phyloP scores from a whole-genome alignment of 2,888 invertebrate species.

The Pterostichus niger region DNA sequence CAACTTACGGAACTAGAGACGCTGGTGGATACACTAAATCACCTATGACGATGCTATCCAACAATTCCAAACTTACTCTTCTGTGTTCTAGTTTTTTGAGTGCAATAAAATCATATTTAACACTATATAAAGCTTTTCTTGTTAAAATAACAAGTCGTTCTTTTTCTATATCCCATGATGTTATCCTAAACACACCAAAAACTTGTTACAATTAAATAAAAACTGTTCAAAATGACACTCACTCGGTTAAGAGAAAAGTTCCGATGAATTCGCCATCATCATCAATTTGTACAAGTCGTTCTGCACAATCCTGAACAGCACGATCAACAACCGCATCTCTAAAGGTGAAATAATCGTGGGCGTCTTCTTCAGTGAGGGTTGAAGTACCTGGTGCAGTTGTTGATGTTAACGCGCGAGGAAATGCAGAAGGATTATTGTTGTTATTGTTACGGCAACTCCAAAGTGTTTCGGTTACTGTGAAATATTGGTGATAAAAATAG shows the following conservation, averaged over 20 bases:
- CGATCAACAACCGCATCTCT: slow-evolving; percentile 86
- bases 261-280: slow-evolving; percentile 86
- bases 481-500: too few species aligned
- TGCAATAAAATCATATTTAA: slow-evolving; percentile 93
- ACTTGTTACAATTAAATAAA: too few species aligned
- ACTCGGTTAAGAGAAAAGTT: slow-evolving; percentile 91
- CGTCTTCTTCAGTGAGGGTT: slow-evolving; percentile 73
- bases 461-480: slow-evolving; percentile 45
- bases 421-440: neutral
- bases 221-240: slow-evolving; percentile 72
- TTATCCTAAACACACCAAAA: slow-evolving; percentile 82
- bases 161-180: slow-evolving; percentile 92
- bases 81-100: slow-evolving; percentile 86
- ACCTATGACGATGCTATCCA: slow-evolving; percentile 87
- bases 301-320: slow-evolving; percentile 86
- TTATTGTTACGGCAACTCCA: slow-evolving; percentile 54
- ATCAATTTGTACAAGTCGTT: slow-evolving; percentile 82
- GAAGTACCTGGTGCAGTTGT: neutral
- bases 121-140: slow-evolving; percentile 85
- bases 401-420: neutral
- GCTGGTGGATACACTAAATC: slow-evolving; percentile 89
- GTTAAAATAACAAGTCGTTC: slow-evolving; percentile 89
- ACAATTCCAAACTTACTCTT: slow-evolving; percentile 83
- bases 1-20: slow-evolving; percentile 91
- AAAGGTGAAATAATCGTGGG: slow-evolving; percentile 85